Evolutionary conservation across 2,888 invertebrate species (phyloP).

Genomic region (Galerucella calmariensis): DNA sequence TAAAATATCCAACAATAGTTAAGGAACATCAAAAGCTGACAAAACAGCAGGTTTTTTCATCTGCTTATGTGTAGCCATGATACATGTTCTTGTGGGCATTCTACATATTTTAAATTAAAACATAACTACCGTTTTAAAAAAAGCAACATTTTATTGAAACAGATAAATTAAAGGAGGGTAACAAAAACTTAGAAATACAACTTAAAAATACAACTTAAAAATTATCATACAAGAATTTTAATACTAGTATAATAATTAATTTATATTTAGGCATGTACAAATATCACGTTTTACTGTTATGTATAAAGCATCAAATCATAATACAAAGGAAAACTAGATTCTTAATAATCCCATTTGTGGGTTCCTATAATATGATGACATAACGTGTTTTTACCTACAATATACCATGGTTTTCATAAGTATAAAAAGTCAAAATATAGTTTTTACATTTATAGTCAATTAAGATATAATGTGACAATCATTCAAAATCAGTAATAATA

Average conservation of each 20-base stretch:
- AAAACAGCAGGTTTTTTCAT: too few relatives aligned
- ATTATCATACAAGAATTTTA: constrained; percentile 37
- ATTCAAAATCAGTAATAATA: too few relatives aligned
- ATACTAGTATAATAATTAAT: constrained; percentile 34
- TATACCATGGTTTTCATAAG: background rate
- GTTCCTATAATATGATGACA: background rate
- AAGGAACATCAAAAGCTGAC: too few relatives aligned
- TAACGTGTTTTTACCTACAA: background rate
- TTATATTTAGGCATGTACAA: constrained; percentile 33
- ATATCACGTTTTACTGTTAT: constrained; percentile 37
- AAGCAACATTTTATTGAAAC: constrained; percentile 47
- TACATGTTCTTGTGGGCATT: too few relatives aligned
- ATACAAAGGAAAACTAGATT: background rate
- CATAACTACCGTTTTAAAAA: constrained; percentile 26
- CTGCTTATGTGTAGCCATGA: too few relatives aligned
- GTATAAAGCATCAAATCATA: constrained; percentile 2
- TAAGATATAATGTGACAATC: background rate
- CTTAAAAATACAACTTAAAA: constrained; percentile 35
- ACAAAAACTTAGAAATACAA: constrained; percentile 34
- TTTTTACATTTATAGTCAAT: background rate
- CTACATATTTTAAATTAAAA: too few relatives aligned
- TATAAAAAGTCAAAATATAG: background rate
- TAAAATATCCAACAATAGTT: too few relatives aligned
- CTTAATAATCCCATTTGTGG: background rate
- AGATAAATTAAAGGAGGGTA: constrained; percentile 39